Evolutionary conservation across 2,113 vertebrate species (phyloP).

Genomic region (Notothenia coriiceps): DNA sequence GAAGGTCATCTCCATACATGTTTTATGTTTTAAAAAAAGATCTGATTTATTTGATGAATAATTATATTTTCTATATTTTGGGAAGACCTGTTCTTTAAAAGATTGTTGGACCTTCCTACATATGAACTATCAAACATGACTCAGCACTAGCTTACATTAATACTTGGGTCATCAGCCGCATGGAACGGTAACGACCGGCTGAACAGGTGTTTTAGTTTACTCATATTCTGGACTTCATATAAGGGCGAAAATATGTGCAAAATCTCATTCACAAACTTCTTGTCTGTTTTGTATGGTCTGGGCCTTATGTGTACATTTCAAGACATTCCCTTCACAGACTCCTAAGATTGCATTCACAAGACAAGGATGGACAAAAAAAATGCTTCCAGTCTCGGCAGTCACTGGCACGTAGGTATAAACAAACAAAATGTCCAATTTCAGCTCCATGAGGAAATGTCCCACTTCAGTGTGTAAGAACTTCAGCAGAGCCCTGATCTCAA

Average conservation of each 20-base stretch:
- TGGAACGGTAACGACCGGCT: neutral
- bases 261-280: neutral
- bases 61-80: neutral
- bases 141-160: neutral
- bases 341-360: too few species aligned
- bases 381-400: too few species aligned
- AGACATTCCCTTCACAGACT: too few species aligned
- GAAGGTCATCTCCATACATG: neutral
- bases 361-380: too few species aligned
- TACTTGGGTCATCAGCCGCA: neutral
- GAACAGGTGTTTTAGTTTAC: neutral
- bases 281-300: too few species aligned
- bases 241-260: neutral
- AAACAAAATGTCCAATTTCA: neutral
- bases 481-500: neutral
- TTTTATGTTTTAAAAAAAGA: too few species aligned
- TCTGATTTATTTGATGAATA: too few species aligned
- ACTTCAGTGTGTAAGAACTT: neutral
- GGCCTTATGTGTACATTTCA: too few species aligned
- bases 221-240: neutral
- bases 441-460: neutral
- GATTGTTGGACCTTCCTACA: neutral
- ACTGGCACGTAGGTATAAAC: neutral
- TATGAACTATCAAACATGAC: too few species aligned
- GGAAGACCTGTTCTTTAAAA: too few species aligned